Base-by-base conservation (phyloP, 2,797 vertebrate species). In the Lepus townsendii region DNA sequence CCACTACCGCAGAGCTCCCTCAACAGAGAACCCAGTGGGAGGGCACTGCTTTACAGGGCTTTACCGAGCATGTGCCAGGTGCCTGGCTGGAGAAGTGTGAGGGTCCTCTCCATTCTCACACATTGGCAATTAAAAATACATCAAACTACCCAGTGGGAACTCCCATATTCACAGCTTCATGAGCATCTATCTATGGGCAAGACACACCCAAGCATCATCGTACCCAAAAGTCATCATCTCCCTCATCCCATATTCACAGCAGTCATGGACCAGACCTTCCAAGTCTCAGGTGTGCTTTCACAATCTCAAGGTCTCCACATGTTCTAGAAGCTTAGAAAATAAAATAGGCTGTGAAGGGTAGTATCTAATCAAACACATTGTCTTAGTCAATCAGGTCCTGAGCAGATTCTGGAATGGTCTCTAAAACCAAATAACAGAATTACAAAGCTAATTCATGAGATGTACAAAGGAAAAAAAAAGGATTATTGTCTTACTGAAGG, bases 401-500 rank as follows among this genome's bases (percentile, higher is more conserved):
- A 93, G 77, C 93, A 47, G 62, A 86, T 54, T 83, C 10, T 52
- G 65, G 5, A 72, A 89, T 32, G 71, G n/a, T 47, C 63, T 11
- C 42, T 32, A 32, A 82, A 47, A 47, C 42, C 42, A 47, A 47
- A 7, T 42, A 42, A 47, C 42, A 47, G 42, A 47, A 47, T 47
- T 47, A 47, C 27, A 79, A 62, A 83, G 13, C 35, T 32, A 71
- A 35, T 42, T 80, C 38, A 30, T 60, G 54, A 32, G 30, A 42
- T 38, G 1, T 4, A 16, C 60, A 17, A 2, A 52, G 24, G 1
- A 6, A 30, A 14, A 27, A 75, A 84, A 38, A 73, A 14, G 80
- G 24, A n/a, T 66, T 90, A 89, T 65, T 96, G 24, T 83, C 47
- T 79, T 73, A 72, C 66, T 66, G 65, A 83, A 27, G 2, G 8